Conservation (phyloP, 1,140 invertebrate species). For the Daktulosphaira vitifoliae region DNA sequence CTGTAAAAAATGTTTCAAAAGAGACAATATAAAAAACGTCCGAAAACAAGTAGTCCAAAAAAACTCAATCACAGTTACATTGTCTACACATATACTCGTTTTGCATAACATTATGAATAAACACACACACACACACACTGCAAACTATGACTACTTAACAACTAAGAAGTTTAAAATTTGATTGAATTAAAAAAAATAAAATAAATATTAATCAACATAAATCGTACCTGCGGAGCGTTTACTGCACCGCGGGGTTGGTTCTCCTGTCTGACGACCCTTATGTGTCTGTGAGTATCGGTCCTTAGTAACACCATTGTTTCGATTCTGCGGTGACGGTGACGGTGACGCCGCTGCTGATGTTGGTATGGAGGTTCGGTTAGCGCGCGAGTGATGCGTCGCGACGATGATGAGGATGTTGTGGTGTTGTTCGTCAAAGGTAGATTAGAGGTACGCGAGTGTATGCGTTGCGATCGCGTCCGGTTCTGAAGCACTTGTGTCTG, state of each 20-base stretch:
- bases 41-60: too few relatives aligned
- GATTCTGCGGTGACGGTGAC: neutral
- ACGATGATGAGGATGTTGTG: neutral
- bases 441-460: constrained; percentile 9
- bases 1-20: too few relatives aligned
- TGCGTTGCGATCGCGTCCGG: constrained; percentile 15
- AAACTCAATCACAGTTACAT: too few relatives aligned
- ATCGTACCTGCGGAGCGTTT: constrained; percentile 16
- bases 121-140: too few relatives aligned
- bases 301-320: constrained; percentile 22
- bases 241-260: neutral
- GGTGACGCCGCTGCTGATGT: neutral
- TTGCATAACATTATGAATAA: too few relatives aligned
- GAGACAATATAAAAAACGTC: too few relatives aligned
- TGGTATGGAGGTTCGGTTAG: neutral
- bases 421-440: neutral
- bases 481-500: constrained; percentile 26
- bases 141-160: neutral
- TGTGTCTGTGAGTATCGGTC: constrained; percentile 28
- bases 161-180: too few relatives aligned
- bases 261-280: constrained; percentile 27
- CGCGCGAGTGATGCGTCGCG: neutral
- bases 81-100: too few relatives aligned
- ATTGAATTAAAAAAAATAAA: too few relatives aligned
- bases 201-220: too few relatives aligned